These are phyloP conservation scores for Python bivittatus DNA, from an alignment of 2,113 vertebrate species.

Conservation along the genomic window DNA sequence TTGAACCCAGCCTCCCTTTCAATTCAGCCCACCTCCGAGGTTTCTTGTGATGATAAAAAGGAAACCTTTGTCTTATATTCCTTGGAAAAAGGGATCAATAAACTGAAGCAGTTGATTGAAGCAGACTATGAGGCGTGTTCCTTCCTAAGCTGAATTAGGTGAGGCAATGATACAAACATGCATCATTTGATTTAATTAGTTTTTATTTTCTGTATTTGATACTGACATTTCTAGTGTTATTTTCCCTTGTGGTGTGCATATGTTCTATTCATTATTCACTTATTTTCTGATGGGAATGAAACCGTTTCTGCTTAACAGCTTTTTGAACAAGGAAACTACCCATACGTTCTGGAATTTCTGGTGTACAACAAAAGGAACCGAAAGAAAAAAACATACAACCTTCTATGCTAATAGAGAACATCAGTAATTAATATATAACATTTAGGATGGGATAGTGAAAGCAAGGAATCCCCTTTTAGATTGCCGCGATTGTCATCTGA, in stretches of 20 bases:
- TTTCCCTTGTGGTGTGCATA: neutral
- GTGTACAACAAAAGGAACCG: slow-evolving; percentile 22
- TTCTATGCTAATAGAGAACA: neutral
- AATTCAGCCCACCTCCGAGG: neutral
- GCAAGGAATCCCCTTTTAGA: neutral
- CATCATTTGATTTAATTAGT: slow-evolving; percentile 56
- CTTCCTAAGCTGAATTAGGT: slow-evolving; percentile 46
- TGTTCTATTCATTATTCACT: slow-evolving; percentile 6
- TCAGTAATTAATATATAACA: slow-evolving; percentile 15
- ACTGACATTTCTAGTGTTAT: slow-evolving; percentile 22
- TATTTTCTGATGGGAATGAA: slow-evolving; percentile 23
- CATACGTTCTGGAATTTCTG: slow-evolving; percentile 17
- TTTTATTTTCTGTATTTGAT: slow-evolving; percentile 56
- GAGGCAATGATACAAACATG: slow-evolving; percentile 50
- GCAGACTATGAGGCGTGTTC: slow-evolving; percentile 45
- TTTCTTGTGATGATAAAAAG: neutral
- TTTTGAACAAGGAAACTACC: slow-evolving; percentile 30
- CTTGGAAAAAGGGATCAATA: neutral
- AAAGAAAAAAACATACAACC: neutral
- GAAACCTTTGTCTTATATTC: neutral
- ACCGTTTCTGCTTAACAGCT: slow-evolving; percentile 19
- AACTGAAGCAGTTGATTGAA: slow-evolving; percentile 22
- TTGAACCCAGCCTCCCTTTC: too few species aligned
- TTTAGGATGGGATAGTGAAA: neutral
- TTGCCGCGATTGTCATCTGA: neutral